Evolutionary conservation across 2,888 invertebrate genomes (phyloP).

Genomic region (Argyresthia goedartella): DNA sequence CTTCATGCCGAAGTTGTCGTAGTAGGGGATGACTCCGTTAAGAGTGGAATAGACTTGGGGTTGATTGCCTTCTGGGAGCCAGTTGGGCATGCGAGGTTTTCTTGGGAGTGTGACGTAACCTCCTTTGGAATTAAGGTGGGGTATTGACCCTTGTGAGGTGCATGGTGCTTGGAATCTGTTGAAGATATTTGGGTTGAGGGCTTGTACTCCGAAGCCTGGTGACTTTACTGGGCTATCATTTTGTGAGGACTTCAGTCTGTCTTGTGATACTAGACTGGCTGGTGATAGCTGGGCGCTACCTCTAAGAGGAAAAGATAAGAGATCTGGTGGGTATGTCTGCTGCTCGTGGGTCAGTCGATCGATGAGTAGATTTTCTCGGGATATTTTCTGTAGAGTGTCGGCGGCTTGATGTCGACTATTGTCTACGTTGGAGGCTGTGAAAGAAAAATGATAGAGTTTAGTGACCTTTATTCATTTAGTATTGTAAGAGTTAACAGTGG

Average conservation of each 20-base stretch:
- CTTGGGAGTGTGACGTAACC: slow-evolving; percentile 91
- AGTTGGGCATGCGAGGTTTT: slow-evolving; percentile 79
- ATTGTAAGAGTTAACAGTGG: background rate
- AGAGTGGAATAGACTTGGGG: slow-evolving; percentile 50
- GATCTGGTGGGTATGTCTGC: slow-evolving; percentile 83
- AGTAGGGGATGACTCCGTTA: slow-evolving; percentile 69
- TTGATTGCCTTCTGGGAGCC: slow-evolving; percentile 70
- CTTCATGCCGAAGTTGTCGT: slow-evolving; percentile 86
- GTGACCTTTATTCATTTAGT: background rate
- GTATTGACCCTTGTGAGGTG: slow-evolving; percentile 63
- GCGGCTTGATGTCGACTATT: slow-evolving; percentile 73
- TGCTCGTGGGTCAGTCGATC: slow-evolving; percentile 57
- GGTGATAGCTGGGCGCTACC: slow-evolving; percentile 64
- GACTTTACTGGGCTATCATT: slow-evolving; percentile 47
- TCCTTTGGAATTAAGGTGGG: slow-evolving; percentile 72
- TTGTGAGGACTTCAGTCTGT: slow-evolving; percentile 16
- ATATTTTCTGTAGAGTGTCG: slow-evolving; percentile 62
- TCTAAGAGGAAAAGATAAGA: slow-evolving; percentile 80
- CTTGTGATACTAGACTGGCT: slow-evolving; percentile 31
- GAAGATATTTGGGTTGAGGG: slow-evolving; percentile 37
- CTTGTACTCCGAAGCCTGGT: slow-evolving; percentile 40
- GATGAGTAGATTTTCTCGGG: slow-evolving; percentile 58
- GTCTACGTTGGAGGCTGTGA: slow-evolving; percentile 71
- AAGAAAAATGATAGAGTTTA: slow-evolving; percentile 17
- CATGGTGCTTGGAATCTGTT: slow-evolving; percentile 74